phyloP scores from a whole-genome alignment of 2,113 vertebrate genomes.

The Solea solea region DNA sequence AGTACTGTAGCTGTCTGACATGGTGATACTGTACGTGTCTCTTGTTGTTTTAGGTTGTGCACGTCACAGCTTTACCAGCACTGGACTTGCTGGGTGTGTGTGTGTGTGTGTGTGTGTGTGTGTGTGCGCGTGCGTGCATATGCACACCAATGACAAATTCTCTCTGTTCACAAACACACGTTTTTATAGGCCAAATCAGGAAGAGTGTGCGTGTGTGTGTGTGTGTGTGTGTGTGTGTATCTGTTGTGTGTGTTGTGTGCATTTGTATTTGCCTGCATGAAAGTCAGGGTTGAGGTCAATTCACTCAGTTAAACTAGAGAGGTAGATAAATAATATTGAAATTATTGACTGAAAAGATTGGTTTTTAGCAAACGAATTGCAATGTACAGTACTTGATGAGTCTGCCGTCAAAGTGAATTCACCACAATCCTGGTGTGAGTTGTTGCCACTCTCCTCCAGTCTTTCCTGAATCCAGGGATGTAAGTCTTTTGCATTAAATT shows the following conservation, averaged over 20 bases:
- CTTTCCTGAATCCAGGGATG: constrained; percentile 75
- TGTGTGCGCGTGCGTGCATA: constrained; percentile 33
- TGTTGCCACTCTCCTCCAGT: constrained; percentile 81
- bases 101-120: constrained; percentile 21
- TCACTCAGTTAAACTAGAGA: constrained; percentile 58
- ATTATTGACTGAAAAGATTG: constrained; percentile 48
- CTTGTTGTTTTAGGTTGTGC: constrained; percentile 63
- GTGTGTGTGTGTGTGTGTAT: constrained; percentile 15
- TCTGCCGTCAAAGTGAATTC: constrained; percentile 61
- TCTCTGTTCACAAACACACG: constrained; percentile 71
- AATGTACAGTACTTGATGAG: constrained; percentile 35
- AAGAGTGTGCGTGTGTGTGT: constrained; percentile 58
- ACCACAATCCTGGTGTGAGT: constrained; percentile 69
- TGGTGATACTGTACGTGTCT: constrained; percentile 68
- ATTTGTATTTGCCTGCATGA: constrained; percentile 73
- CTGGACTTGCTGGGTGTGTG: constrained; percentile 69
- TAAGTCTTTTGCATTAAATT: constrained; percentile 75
- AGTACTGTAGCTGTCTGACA: constrained; percentile 78
- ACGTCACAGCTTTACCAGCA: constrained; percentile 62
- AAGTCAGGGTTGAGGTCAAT: constrained; percentile 76
- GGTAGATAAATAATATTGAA: constrained; percentile 37
- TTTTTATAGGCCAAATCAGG: constrained; percentile 82
- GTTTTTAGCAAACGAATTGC: constrained; percentile 38
- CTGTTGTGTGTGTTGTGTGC: constrained; percentile 31
- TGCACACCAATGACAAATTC: constrained; percentile 49